phyloP scores from a whole-genome alignment of 2,797 vertebrate species.

The Sebastes minor region DNA sequence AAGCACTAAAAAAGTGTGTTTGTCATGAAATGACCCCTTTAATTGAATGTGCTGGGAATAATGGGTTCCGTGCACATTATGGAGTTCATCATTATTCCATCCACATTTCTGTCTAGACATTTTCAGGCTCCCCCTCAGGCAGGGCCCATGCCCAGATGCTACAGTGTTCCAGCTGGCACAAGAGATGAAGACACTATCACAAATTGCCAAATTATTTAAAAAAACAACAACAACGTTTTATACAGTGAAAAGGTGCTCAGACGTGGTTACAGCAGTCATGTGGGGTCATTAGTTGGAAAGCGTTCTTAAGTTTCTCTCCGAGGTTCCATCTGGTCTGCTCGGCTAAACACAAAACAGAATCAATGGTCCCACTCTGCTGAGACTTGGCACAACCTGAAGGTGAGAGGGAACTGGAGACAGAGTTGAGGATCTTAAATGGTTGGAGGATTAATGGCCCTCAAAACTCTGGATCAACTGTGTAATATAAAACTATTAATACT shows the following conservation, averaged over 20 bases:
- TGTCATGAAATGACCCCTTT: fast-evolving
- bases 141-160: too few relatives aligned
- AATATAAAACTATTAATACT: not conserved
- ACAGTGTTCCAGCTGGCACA: not conserved
- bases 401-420: slow-evolving; percentile 48
- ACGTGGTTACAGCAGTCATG: not conserved
- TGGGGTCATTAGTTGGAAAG: slow-evolving; percentile 25
- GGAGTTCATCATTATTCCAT: not conserved
- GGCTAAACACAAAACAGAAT: slow-evolving; percentile 62
- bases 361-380: slow-evolving; percentile 37
- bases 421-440: not conserved
- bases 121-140: not conserved
- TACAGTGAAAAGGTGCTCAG: not conserved
- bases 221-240: not conserved
- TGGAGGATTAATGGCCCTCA: not conserved
- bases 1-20: not conserved
- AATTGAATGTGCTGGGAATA: not conserved
- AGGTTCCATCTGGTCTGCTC: slow-evolving; percentile 56
- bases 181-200: too few relatives aligned
- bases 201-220: not conserved
- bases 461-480: not conserved
- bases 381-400: slow-evolving; percentile 47
- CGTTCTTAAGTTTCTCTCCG: slow-evolving; percentile 40
- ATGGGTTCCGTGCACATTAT: not conserved
- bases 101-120: not conserved